phyloP scores from a whole-genome alignment of 2,888 invertebrate species.

The Ophioninae sp. region DNA sequence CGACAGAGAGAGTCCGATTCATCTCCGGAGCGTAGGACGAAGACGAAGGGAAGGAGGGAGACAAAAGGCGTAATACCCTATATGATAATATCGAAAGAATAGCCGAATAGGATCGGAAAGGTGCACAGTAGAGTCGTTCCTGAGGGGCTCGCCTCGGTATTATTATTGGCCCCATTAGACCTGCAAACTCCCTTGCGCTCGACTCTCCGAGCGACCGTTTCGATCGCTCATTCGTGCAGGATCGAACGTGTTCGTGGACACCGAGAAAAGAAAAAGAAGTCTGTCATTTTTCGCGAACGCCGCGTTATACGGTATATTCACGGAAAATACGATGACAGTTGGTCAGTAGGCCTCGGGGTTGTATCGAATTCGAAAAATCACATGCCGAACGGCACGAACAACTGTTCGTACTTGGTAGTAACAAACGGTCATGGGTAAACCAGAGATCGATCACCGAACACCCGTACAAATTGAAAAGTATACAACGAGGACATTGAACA shows the following conservation, averaged over 20 bases:
- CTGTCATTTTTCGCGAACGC: constrained; percentile 56
- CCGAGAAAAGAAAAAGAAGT: constrained; percentile 7
- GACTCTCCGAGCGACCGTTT: constrained; percentile 25
- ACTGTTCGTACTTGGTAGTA: constrained; percentile 31
- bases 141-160: constrained; percentile 38
- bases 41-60: constrained; percentile 11
- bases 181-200: constrained; percentile 37
- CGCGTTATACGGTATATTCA: constrained; percentile 32
- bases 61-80: constrained; percentile 23
- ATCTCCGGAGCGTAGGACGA: not conserved
- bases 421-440: not conserved
- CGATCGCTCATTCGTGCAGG: constrained; percentile 46
- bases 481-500: constrained; percentile 16
- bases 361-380: constrained; percentile 55
- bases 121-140: constrained; percentile 37
- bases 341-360: constrained; percentile 26
- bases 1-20: constrained; percentile 14
- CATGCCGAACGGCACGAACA: constrained; percentile 14
- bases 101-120: constrained; percentile 44
- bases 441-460: not conserved
- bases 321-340: constrained; percentile 50
- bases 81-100: constrained; percentile 48
- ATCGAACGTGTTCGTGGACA: constrained; percentile 39
- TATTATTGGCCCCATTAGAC: constrained; percentile 52
- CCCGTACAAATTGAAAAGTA: constrained; percentile 7